Evolutionary conservation across 2,113 vertebrate genomes (phyloP).

Genomic region (Cyprinus carpio): DNA sequence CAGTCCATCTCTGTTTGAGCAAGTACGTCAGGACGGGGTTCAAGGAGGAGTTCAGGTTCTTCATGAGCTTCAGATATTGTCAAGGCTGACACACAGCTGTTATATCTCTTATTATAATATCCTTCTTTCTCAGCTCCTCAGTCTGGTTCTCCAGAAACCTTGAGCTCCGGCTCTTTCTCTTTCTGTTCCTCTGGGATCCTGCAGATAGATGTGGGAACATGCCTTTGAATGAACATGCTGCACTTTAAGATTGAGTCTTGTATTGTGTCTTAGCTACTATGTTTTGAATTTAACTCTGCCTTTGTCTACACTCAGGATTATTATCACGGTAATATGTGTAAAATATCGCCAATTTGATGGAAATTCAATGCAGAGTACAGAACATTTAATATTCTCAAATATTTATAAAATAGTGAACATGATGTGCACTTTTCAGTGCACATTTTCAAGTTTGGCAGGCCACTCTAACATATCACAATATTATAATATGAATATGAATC

Average conservation of each 20-base stretch:
- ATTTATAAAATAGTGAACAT: too few relatives aligned
- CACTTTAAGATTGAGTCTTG: conserved; percentile 13
- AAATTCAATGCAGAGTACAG: not conserved
- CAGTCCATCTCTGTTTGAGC: conserved; percentile 66
- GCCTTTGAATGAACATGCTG: conserved; percentile 25
- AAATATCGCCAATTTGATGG: not conserved
- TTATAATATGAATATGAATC: not conserved
- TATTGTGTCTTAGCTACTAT: conserved; percentile 27
- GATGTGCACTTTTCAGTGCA: not conserved
- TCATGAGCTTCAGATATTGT: not conserved
- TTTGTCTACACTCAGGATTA: conserved; percentile 28
- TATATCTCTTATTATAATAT: not conserved
- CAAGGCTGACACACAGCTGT: not conserved
- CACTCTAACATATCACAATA: not conserved
- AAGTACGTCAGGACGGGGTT: conserved; percentile 68
- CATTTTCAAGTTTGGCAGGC: not conserved
- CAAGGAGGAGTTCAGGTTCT: conserved; percentile 81
- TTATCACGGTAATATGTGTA: not conserved
- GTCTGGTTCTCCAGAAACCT: conserved; percentile 63
- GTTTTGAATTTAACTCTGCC: conserved; percentile 13
- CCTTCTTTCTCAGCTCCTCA: conserved; percentile 68
- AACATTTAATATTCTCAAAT: not conserved
- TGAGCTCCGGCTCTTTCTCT: conserved; percentile 33
- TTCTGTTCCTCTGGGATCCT: not conserved
- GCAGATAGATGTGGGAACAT: not conserved